A percentile compares a stretch with the other conserved stretches of the same genome.
These are phyloP conservation scores for Sialia sialis DNA, from an alignment of 2,113 vertebrate genomes.

Conservation along the genomic window DNA sequence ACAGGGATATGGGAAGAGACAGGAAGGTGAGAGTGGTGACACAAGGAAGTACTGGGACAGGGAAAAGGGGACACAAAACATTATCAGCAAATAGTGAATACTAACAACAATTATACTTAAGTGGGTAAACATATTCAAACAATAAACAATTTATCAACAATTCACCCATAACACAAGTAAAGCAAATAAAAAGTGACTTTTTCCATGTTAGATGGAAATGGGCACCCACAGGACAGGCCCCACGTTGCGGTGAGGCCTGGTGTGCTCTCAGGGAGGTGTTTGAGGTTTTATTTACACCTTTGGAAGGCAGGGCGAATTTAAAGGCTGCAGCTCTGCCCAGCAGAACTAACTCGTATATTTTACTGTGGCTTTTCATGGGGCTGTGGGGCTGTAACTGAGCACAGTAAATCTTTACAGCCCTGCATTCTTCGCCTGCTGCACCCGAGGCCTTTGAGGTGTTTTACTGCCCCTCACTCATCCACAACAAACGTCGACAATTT, in stretches of 20 bases:
- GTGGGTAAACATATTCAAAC: no score
- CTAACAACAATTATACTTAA: no score
- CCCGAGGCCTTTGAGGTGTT: fast-evolving
- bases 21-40: no score
- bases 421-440: neutral
- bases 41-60: no score
- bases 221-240: neutral
- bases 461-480: neutral
- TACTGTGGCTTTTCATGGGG: neutral
- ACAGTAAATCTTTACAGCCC: neutral
- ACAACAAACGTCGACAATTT: neutral
- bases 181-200: neutral
- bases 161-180: no score
- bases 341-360: neutral
- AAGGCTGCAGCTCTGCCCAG: neutral
- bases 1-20: no score
- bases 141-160: no score
- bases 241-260: fast-evolving
- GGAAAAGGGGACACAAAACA: no score
- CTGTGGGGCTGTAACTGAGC: neutral
- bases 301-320: neutral
- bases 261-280: neutral
- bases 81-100: no score
- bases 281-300: neutral
- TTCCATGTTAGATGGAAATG: neutral